Conservation (phyloP, 2,797 vertebrate genomes). For the Taeniopygia guttata region DNA sequence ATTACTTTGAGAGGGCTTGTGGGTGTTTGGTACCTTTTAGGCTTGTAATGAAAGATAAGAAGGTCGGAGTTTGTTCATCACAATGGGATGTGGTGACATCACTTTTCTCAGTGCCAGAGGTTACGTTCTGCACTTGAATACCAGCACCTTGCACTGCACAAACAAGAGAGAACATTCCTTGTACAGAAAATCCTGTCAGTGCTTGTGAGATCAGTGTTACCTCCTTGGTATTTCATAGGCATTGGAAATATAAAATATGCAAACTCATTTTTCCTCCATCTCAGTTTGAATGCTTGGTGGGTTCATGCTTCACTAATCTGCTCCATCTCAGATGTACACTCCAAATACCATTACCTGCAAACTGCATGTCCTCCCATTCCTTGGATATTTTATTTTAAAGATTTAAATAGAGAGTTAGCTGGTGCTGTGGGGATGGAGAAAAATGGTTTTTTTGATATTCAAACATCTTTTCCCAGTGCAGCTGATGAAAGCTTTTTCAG, state of each 20-base stretch:
- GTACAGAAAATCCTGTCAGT: not conserved
- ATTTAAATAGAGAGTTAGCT: conserved; percentile 33
- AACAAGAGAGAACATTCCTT: not conserved
- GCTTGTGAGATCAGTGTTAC: not conserved
- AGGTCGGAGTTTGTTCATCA: not conserved
- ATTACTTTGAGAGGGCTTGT: not conserved
- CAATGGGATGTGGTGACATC: not conserved
- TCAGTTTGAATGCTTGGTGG: conserved; percentile 31
- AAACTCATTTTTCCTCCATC: conserved; percentile 26
- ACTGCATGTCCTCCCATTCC: not conserved
- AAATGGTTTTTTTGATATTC: conserved; percentile 33
- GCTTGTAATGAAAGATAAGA: not conserved
- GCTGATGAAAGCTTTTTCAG: conserved; percentile 44
- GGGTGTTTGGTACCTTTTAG: not conserved
- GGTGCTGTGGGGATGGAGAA: not conserved
- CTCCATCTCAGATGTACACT: conserved; percentile 14
- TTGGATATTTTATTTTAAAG: conserved; percentile 45
- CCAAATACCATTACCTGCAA: conserved; percentile 43
- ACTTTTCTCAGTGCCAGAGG: not conserved
- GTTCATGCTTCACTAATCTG: conserved; percentile 33
- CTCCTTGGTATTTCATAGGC: not conserved
- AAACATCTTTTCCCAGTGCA: conserved; percentile 18
- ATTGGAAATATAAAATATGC: conserved; percentile 41
- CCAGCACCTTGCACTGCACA: not conserved
- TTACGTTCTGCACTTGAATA: not conserved